Evolutionary conservation across 2,113 vertebrate species (phyloP), one percentile per base, ranked within the genome.

Genomic region (Gyps fulvus): DNA sequence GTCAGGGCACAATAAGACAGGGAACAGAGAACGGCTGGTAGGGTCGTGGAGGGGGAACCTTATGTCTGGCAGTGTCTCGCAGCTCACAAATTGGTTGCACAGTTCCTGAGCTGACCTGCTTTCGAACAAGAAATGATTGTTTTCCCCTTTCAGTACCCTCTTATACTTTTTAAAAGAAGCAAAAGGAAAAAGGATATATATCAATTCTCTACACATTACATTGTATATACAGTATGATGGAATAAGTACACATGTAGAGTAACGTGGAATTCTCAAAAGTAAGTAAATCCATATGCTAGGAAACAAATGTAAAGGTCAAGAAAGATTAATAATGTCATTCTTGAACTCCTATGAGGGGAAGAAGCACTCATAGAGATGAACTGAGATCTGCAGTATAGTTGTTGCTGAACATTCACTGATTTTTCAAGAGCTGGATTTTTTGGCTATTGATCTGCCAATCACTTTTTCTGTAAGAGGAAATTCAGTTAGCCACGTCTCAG

Each of bases 361-460:
- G 36, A 42, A 76, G 55, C 22, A 31, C 55, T 67, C 42, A 11
- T 0, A 73, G 85, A 87, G 78, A 49, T 47, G 66, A 83, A 79
- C 45, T 65, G 50, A 17, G 9, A 58, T 47, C 34, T 80, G 57
- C n/a, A 50, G 52, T 7, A 40, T 3, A 92, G 67, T 2, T 66
- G 77, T n/a, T 72, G 42, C 55, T 87, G 69, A 94, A 78, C 49
- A 79, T 47, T 81, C 87, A 70, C 55, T 19, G 72, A 29, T 74
- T 76, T 88, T 93, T 89, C 82, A 92, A 43, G 72, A 85, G 74
- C 43, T 62, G 77, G n/a, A 36, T 62, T 81, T 93, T 97, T 89
- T 59, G 36, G 50, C 86, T 89, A 86, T 88, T 87, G 67, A 92
- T 93, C 88, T 95, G 78, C 63, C 92, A 84, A 43, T 91, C 90